phyloP scores from a whole-genome alignment of 2,113 vertebrate genomes.

The Cepphus grylle region DNA sequence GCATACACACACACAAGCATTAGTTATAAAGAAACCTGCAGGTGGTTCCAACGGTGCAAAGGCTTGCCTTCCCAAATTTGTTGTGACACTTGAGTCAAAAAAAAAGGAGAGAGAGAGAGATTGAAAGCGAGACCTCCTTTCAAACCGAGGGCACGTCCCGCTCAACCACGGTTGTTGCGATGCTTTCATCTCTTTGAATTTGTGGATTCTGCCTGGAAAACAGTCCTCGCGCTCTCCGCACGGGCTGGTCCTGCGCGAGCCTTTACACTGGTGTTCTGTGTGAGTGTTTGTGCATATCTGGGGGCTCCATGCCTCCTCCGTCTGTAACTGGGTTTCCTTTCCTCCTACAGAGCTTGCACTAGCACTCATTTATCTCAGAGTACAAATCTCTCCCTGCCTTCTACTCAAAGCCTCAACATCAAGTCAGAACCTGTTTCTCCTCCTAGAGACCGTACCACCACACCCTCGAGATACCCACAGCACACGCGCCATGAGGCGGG shows the following conservation, averaged over 20 bases:
- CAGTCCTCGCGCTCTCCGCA: neutral
- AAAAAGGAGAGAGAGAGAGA: neutral
- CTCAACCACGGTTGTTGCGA: neutral
- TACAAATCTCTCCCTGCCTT: constrained; percentile 99
- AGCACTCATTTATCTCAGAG: constrained; percentile 99
- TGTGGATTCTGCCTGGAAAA: neutral
- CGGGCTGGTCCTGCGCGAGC: neutral
- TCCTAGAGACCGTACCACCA: constrained; percentile 99
- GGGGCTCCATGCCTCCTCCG: constrained; percentile 80
- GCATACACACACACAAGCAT: neutral
- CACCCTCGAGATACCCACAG: constrained; percentile 90
- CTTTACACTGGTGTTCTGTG: constrained; percentile 69
- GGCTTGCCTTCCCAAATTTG: neutral
- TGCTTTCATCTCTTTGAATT: neutral
- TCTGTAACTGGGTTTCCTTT: constrained; percentile 97
- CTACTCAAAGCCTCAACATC: constrained; percentile 99
- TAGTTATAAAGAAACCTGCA: neutral
- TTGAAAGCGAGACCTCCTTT: neutral
- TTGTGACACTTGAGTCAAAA: neutral
- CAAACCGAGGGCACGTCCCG: neutral
- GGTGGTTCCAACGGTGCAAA: constrained; percentile 23
- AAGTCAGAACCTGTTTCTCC: constrained; percentile 99
- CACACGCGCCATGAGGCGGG: constrained; percentile 95
- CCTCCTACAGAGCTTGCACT: constrained; percentile 99
- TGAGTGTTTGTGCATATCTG: constrained; percentile 79